These are phyloP conservation scores for Entomobrya proxima DNA, from an alignment of 2,888 invertebrate genomes.

Conservation along the genomic window DNA sequence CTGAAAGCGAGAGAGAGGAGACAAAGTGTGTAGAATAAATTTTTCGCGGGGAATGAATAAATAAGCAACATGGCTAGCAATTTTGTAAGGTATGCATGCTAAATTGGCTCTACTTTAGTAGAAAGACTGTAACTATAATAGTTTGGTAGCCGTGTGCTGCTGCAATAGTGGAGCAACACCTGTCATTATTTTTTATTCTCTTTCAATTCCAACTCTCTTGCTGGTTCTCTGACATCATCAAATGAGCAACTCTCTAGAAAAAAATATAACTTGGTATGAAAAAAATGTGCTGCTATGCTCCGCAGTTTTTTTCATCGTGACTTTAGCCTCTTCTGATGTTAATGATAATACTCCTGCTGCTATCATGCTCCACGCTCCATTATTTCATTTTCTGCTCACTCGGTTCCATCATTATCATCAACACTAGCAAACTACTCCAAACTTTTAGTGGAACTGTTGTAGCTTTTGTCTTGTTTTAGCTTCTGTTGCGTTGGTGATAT, in stretches of 20 bases:
- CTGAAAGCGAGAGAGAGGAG: background rate
- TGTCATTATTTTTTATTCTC: constrained; percentile 11
- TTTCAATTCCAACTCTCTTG: no score
- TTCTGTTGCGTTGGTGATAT: no score
- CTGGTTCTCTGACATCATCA: constrained; percentile 30
- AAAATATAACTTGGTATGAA: background rate
- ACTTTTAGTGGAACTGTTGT: no score
- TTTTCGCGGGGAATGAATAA: background rate
- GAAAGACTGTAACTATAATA: no score
- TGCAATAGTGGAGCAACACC: constrained; percentile 28
- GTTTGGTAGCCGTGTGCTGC: background rate
- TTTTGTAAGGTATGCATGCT: background rate
- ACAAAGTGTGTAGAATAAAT: background rate
- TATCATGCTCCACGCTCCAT: constrained; percentile 24
- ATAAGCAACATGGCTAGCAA: background rate
- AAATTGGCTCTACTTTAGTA: background rate
- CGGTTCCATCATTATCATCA: constrained; percentile 1
- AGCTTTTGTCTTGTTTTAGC: background rate
- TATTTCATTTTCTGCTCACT: constrained; percentile 31
- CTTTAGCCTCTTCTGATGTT: background rate
- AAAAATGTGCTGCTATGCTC: background rate
- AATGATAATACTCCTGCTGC: background rate
- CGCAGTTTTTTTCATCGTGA: background rate
- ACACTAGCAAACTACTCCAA: background rate
- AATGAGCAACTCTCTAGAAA: background rate